A percentile compares a stretch with the other conserved stretches of the same genome.
Evolutionary conservation across 2,888 invertebrate genomes (phyloP).

Genomic region (Sesamia inferens): DNA sequence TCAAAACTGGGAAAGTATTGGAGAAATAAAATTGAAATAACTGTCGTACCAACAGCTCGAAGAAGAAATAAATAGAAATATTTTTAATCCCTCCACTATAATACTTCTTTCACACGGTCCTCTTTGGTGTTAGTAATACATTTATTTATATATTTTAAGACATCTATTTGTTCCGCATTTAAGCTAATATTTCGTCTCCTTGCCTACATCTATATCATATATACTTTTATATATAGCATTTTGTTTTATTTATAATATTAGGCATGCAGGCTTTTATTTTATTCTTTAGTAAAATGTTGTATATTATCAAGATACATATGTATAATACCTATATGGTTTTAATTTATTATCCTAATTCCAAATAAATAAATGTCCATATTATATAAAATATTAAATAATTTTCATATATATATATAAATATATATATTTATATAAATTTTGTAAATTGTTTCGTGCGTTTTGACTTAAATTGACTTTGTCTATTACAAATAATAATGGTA

Average conservation of each 20-base stretch:
- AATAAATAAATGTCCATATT: conserved; percentile 1
- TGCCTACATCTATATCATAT: conserved; percentile 41
- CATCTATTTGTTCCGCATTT: conserved; percentile 59
- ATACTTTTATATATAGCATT: conserved; percentile 9
- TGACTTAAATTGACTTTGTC: conserved; percentile 38
- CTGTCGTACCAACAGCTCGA: neutral
- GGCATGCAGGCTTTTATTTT: conserved; percentile 44
- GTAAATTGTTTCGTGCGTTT: conserved; percentile 39
- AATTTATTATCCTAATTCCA: neutral
- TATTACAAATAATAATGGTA: conserved; percentile 34
- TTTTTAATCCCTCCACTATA: conserved; percentile 15
- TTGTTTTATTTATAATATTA: conserved; percentile 30
- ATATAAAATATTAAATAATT: neutral
- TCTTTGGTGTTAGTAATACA: conserved; percentile 16
- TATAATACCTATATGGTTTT: conserved; percentile 2
- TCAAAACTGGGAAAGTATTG: neutral
- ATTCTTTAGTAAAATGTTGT: conserved; percentile 15
- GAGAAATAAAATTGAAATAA: neutral
- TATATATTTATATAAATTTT: conserved; percentile 33
- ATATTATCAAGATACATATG: conserved; percentile 23
- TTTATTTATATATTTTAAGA: conserved; percentile 19
- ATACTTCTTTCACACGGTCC: neutral
- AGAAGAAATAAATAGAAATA: neutral
- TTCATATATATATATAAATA: neutral
- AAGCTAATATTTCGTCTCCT: conserved; percentile 55